Evolutionary conservation across 2,113 vertebrate species (phyloP).

Genomic region (Sardina pilchardus): DNA sequence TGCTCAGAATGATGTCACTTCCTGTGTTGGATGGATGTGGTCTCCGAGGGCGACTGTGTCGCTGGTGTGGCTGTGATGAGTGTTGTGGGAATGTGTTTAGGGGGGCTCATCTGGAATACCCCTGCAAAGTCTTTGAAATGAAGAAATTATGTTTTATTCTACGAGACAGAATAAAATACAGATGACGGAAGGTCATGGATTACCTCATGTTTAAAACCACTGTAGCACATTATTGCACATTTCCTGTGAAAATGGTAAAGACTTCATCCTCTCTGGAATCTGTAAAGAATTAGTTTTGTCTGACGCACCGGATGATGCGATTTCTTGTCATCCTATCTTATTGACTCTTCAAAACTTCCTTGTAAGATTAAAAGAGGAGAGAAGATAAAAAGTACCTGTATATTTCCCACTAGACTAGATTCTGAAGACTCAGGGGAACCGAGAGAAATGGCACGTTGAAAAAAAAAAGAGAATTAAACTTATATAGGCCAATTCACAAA

Average conservation of each 20-base stretch:
- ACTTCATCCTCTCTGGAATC: not conserved
- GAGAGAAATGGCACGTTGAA: not conserved
- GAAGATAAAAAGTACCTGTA: not conserved
- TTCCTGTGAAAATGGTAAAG: not conserved
- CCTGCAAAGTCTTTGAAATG: not conserved
- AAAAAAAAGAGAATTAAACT: not conserved
- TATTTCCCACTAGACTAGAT: slow-evolving; percentile 5
- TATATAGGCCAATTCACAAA: slow-evolving; percentile 13
- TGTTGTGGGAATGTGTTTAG: slow-evolving; percentile 45
- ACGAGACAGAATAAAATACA: not conserved
- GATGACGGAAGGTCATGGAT: not conserved
- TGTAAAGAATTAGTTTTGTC: not conserved
- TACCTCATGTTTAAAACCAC: not conserved
- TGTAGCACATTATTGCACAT: not conserved
- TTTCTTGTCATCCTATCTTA: not conserved
- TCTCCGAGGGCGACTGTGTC: slow-evolving; percentile 56
- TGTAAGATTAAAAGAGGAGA: not conserved
- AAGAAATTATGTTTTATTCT: not conserved
- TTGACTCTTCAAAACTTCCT: not conserved
- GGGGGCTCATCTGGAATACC: not conserved
- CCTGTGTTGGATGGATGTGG: slow-evolving; percentile 58
- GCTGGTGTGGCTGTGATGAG: slow-evolving; percentile 59
- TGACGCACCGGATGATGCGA: not conserved
- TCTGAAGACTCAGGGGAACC: not conserved
- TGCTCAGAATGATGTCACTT: slow-evolving; percentile 57